Evolutionary conservation across 2,888 invertebrate genomes (phyloP), one percentile per base, ranked within the genome.

Genomic region (Agriotes lineatus): DNA sequence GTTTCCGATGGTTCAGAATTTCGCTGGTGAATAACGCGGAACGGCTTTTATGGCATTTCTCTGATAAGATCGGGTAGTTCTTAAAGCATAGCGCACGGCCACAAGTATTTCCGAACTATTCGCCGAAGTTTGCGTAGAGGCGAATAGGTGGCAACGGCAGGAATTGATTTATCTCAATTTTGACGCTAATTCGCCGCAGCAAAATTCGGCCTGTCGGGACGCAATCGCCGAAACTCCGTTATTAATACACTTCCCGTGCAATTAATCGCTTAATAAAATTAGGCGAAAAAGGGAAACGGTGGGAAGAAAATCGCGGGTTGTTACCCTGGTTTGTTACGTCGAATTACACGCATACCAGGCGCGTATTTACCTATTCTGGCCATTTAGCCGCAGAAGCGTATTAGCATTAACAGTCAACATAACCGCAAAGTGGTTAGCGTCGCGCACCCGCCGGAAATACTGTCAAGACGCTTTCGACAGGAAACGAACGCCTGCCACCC

Each of bases 401-500:
- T 54, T 62, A 67, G 56, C 62, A 61, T 69, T 67, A 67, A 63
- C 67, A 54, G 59, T 54, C 57, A 65, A 44, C 58, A 58, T 54
- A 58, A 52, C 64, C 69, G 33, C 64, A 68, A 68, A 63, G 63
- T 63, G 63, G 57, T 39, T 63, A 60, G 66, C 69, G 62, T 44
- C 56, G 57, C 57, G 58, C 54, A 50, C 57, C 56, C 61, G 44
- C 70, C 57, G 70, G 70, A 70, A 68, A 64, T 48, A 56, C 54
- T 33, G 45, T 60, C 45, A 52, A 33, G 65, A 62, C 62, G 25
- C 48, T 69, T 69, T 66, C 35, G 56, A 66, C 71, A 65, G 71
- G 65, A 71, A 71, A 69, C 63, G 52, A 64, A 59, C 50, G 42
- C 45, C 54, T 57, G 50, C 58, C 62, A 56, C 64, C 68, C 68